Evolutionary conservation across 2,113 vertebrate genomes (phyloP), one percentile per base, ranked within the genome.

Genomic region (Sorex araneus): DNA sequence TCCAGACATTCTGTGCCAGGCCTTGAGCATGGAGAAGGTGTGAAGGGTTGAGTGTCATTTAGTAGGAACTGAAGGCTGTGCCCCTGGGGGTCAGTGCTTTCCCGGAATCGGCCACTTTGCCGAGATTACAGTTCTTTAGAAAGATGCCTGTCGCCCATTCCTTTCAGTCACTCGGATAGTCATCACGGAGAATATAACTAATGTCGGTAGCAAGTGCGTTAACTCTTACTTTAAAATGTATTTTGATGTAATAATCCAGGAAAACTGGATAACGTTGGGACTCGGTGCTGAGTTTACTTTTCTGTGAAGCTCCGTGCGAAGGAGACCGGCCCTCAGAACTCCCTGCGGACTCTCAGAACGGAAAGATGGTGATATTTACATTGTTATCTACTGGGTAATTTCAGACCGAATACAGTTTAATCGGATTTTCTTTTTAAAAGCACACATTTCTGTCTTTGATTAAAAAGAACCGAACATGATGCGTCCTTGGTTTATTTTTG

Each of bases 371-470:
- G 71, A 80, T 90, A 83, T 74, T 87, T 90, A 82, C n/a, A 11
- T 93, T 84, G 15, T 84, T 76, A 69, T 84, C 8, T 30, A 28
- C 16, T 40, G 36, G 57, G 63, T 4, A 8, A 76, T 87, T 88
- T 85, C 74, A 86, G 66, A 92, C 21, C 82, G 11, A 11, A 70
- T 85, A 36, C 23, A 75, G 6, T 70, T 64, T 74, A 78, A 77
- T 92, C 47, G 90, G 21, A 70, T 96, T 95, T 34, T 40, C 79
- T 93, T 89, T 71, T 50, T 50, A 84, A 81, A 73, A 90, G 23
- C 9, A 30, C 7, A 43, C 27, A n/a, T 79, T 75, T 90, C 34
- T 74, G 47, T 50, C 47, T 50, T 83, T 19, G 45, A 63, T 50
- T 81, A 5, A 30, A 63, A 13, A 67, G 54, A 57, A 75, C 19